Evolutionary conservation across 2,113 vertebrate genomes (phyloP).

Genomic region (Thamnaconus septentrionalis): DNA sequence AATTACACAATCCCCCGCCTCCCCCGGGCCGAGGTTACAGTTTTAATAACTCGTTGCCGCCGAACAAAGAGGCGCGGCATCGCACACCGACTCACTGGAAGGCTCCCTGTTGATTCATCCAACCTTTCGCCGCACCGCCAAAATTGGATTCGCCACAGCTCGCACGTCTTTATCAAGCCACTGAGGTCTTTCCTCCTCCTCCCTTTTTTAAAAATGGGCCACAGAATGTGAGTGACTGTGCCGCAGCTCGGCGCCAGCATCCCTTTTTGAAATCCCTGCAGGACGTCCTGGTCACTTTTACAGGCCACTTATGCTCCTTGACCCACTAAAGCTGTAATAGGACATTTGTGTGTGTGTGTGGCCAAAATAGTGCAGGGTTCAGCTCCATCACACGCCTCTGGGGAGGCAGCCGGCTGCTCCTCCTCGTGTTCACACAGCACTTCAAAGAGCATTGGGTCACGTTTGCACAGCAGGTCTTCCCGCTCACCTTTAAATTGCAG

Average conservation of each 20-base stretch:
- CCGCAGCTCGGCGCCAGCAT: conserved; percentile 1
- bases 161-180: conserved; percentile 52
- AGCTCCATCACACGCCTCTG: conserved; percentile 7
- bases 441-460: conserved; percentile 7
- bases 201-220: neutral
- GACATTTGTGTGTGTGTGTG: conserved; percentile 38
- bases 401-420: conserved; percentile 10
- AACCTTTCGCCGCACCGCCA: conserved; percentile 25
- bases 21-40: conserved; percentile 53
- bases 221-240: no score
- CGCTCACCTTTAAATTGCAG: no score
- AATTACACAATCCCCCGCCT: conserved; percentile 58
- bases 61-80: conserved; percentile 31
- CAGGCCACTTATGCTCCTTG: conserved; percentile 45
- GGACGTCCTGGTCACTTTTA: conserved; percentile 22
- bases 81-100: conserved; percentile 44
- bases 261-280: conserved; percentile 22
- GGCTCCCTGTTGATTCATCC: conserved; percentile 43
- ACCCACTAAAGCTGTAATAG: conserved; percentile 49
- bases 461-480: conserved; percentile 1
- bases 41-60: conserved; percentile 68
- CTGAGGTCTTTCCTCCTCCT: conserved; percentile 11
- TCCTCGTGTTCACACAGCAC: conserved; percentile 28
- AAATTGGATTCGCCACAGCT: conserved; percentile 48
- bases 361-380: conserved; percentile 35